Conservation (phyloP, 2,888 invertebrate genomes). For the Cephus rjabovi region DNA sequence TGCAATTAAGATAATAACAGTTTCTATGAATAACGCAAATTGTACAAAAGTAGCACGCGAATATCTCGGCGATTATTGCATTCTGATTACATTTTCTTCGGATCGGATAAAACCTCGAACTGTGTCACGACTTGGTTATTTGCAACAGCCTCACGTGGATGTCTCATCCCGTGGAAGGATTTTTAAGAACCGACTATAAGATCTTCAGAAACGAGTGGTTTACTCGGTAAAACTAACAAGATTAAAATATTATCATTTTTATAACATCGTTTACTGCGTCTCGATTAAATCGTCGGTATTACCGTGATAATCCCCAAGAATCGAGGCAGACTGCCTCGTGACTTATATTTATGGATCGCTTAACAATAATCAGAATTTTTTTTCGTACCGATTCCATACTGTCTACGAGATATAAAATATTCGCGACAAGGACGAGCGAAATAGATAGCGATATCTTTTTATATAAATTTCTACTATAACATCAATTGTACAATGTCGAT, state of each 20-base stretch:
- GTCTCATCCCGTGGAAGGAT: background rate
- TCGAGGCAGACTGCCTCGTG: background rate
- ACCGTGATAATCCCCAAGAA: background rate
- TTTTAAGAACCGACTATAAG: background rate
- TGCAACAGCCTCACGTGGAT: background rate
- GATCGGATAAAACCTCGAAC: background rate
- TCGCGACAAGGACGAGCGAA: background rate
- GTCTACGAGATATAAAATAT: too few species aligned
- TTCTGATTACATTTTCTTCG: background rate
- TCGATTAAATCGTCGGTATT: background rate
- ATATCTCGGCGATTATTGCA: background rate
- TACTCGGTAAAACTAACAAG: background rate
- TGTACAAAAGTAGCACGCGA: too few species aligned
- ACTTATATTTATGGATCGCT: background rate
- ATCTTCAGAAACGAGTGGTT: background rate
- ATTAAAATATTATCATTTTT: background rate
- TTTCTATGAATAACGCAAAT: background rate
- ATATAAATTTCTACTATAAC: too few species aligned
- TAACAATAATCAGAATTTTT: too few species aligned
- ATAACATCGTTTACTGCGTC: background rate
- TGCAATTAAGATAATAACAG: background rate
- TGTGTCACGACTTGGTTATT: background rate
- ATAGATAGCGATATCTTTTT: background rate
- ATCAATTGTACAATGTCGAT: too few species aligned
- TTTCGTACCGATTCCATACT: background rate